These are phyloP conservation scores for Ranitomeya imitator DNA, from an alignment of 2,113 vertebrate species.

Conservation along the genomic window DNA sequence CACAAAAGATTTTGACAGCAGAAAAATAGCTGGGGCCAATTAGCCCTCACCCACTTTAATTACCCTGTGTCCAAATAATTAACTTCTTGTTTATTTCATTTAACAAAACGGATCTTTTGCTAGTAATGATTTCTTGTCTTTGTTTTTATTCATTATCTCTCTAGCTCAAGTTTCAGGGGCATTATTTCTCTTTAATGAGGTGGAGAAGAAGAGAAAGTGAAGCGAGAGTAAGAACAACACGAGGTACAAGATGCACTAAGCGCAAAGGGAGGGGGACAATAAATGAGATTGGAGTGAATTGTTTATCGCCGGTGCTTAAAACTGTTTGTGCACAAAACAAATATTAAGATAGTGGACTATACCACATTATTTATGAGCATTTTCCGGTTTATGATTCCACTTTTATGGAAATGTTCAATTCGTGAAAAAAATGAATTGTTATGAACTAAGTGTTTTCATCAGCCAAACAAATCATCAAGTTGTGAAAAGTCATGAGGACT, in stretches of 20 bases:
- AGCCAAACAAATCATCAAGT: too few relatives aligned
- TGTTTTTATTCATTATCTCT: constrained; percentile 70
- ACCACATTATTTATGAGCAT: neutral
- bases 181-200: constrained; percentile 59
- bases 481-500: neutral
- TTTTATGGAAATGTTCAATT: neutral
- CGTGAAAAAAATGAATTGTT: neutral
- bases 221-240: constrained; percentile 8
- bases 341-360: constrained; percentile 3
- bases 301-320: constrained; percentile 23
- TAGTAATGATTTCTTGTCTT: constrained; percentile 71
- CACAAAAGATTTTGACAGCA: constrained; percentile 44
- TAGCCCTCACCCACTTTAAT: constrained; percentile 70
- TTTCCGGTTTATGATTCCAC: neutral
- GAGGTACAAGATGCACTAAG: constrained; percentile 22
- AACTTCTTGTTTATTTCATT: constrained; percentile 70
- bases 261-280: neutral
- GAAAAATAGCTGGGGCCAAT: constrained; percentile 62
- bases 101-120: constrained; percentile 65
- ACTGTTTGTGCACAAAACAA: constrained; percentile 9
- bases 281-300: constrained; percentile 33
- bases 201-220: neutral
- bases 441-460: neutral
- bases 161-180: constrained; percentile 66
- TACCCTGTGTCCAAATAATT: constrained; percentile 71